Conservation (phyloP, 2,888 invertebrate genomes). For the Euzophera pinguis region DNA sequence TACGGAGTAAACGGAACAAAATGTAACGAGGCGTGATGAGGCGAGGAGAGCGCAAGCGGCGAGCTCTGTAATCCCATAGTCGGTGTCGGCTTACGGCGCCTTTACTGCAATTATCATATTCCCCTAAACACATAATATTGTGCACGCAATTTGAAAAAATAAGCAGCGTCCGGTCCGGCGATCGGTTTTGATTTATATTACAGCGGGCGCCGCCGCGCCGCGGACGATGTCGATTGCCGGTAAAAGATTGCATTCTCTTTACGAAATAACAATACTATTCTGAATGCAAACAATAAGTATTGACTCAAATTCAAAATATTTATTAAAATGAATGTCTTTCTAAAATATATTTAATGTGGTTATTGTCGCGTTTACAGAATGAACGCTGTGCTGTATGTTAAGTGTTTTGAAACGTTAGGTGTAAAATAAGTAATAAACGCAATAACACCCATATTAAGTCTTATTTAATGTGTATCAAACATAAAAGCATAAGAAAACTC, state of each 20-base stretch:
- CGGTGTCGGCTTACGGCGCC: conserved; percentile 77
- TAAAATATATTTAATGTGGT: no score
- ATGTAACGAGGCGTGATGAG: conserved; percentile 46
- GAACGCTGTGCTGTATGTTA: no score
- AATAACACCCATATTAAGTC: no score
- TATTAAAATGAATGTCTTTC: no score
- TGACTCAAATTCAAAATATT: no score
- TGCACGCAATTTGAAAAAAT: conserved; percentile 78
- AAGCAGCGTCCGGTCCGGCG: conserved; percentile 70
- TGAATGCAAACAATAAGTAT: no score
- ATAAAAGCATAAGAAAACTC: no score
- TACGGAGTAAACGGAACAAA: conserved; percentile 2
- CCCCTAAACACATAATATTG: conserved; percentile 79
- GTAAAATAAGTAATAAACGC: no score
- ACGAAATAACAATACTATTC: conserved; percentile 14
- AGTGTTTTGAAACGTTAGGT: no score
- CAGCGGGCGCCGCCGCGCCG: conserved; percentile 42
- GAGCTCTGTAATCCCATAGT: conserved; percentile 70
- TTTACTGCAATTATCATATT: conserved; percentile 76
- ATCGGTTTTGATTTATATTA: conserved; percentile 74
- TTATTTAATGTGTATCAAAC: no score
- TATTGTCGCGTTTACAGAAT: no score
- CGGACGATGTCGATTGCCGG: conserved; percentile 38
- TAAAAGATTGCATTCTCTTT: conserved; percentile 48
- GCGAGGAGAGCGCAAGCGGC: conserved; percentile 36